Percentiles rank a stretch among this genome's conserved stretches.
Evolutionary conservation across 2,113 vertebrate species (phyloP).

Genomic region (Melanerpes formicivorus): DNA sequence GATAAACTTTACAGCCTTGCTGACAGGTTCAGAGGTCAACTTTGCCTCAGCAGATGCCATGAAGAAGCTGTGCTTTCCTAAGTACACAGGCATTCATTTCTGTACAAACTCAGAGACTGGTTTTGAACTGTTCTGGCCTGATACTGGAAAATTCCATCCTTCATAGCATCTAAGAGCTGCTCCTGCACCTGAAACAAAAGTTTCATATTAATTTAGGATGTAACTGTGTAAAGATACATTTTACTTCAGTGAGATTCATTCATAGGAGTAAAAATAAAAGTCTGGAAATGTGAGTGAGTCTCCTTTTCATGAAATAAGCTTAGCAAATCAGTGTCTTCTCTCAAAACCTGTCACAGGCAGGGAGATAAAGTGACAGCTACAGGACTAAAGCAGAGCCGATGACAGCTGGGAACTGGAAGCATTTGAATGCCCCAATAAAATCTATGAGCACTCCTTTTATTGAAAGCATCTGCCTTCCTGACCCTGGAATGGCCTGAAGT

Average conservation of each 20-base stretch:
- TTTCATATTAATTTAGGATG: neutral
- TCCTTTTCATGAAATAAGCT: conserved; percentile 29
- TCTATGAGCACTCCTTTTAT: conserved; percentile 36
- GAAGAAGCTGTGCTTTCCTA: neutral
- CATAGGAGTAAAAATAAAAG: neutral
- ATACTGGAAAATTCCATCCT: neutral
- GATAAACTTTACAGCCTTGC: neutral
- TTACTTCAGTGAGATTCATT: neutral
- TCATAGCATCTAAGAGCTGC: neutral
- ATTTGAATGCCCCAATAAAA: conserved; percentile 51
- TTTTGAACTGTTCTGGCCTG: neutral
- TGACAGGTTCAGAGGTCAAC: neutral
- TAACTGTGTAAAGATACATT: neutral
- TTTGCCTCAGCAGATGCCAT: neutral
- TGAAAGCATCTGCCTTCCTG: conserved; percentile 37
- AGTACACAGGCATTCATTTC: neutral
- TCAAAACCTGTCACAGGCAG: neutral
- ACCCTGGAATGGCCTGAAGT: conserved; percentile 32
- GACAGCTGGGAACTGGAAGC: conserved; percentile 50
- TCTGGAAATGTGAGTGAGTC: neutral
- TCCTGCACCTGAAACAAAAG: neutral
- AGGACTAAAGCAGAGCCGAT: conserved; percentile 5
- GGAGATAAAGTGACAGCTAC: conserved; percentile 35
- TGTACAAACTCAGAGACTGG: neutral
- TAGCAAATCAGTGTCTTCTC: conserved; percentile 3